phyloP scores from a whole-genome alignment of 2,797 vertebrate species.

The Lindbergichthys nudifrons region DNA sequence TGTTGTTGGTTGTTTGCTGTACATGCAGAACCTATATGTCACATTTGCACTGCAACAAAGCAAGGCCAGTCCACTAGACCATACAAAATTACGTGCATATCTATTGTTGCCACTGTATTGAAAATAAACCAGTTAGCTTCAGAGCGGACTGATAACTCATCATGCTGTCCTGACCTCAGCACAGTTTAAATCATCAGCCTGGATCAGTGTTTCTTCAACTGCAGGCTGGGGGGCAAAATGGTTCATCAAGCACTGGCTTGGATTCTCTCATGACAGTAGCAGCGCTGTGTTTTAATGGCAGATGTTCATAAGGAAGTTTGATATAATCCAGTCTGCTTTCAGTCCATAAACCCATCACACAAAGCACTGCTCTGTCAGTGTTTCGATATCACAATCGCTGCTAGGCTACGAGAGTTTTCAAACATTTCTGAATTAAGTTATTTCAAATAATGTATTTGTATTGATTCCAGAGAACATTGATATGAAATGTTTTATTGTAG shows the following conservation, averaged over 20 bases:
- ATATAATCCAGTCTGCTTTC: slow-evolving; percentile 11
- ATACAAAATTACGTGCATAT: too few species aligned
- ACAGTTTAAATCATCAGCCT: slow-evolving; percentile 19
- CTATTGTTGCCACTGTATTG: background rate
- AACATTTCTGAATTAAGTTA: too few species aligned
- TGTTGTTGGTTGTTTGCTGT: too few species aligned
- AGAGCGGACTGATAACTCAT: slow-evolving; percentile 11
- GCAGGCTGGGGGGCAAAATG: slow-evolving; percentile 6
- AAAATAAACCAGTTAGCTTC: slow-evolving; percentile 2
- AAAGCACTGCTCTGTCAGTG: slow-evolving; percentile 8
- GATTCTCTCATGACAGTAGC: slow-evolving; percentile 16
- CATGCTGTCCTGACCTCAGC: slow-evolving; percentile 28
- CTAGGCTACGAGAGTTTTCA: background rate
- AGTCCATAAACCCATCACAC: slow-evolving; percentile 5
- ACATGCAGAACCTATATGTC: too few species aligned
- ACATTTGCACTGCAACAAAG: too few species aligned
- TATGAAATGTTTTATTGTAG: background rate
- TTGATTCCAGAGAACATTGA: too few species aligned
- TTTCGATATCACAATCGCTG: slow-evolving; percentile 6
- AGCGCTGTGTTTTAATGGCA: slow-evolving; percentile 15
- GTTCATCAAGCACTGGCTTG: slow-evolving; percentile 13
- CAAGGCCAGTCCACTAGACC: too few species aligned
- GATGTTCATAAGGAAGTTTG: slow-evolving; percentile 16
- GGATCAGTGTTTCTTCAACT: slow-evolving; percentile 16
- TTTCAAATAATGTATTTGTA: too few species aligned